Evolutionary conservation across 2,888 invertebrate species (phyloP).

Genomic region (Xylocampa areola): DNA sequence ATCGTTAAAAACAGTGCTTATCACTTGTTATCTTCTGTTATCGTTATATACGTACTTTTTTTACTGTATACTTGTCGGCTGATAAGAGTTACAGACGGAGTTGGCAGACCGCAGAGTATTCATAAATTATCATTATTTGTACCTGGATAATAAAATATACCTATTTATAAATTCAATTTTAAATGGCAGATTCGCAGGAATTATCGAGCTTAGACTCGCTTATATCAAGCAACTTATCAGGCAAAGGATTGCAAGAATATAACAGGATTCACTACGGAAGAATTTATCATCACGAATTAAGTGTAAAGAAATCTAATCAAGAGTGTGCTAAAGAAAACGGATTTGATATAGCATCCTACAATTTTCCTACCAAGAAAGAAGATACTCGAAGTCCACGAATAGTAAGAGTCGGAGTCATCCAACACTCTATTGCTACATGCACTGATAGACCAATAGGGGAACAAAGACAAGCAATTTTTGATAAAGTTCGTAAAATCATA

Average conservation of each 20-base stretch:
- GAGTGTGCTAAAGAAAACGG: conserved; percentile 86
- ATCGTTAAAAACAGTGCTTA: too few relatives aligned
- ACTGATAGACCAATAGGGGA: conserved; percentile 93
- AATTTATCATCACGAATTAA: conserved; percentile 86
- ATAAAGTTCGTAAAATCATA: conserved; percentile 93
- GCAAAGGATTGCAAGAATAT: conserved; percentile 90
- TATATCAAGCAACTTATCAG: conserved; percentile 67
- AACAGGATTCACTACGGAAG: conserved; percentile 95
- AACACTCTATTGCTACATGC: conserved; percentile 94
- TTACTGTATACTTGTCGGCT: too few relatives aligned
- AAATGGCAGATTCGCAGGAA: conserved; percentile 71
- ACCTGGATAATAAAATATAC: too few relatives aligned
- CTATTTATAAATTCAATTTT: neutral
- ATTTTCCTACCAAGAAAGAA: conserved; percentile 92
- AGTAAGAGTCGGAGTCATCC: conserved; percentile 96
- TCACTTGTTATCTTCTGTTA: too few relatives aligned
- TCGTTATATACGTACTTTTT: too few relatives aligned
- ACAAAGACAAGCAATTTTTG: conserved; percentile 94
- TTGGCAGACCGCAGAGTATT: too few relatives aligned
- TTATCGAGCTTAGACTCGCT: conserved; percentile 77
- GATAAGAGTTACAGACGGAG: too few relatives aligned
- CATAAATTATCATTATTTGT: too few relatives aligned
- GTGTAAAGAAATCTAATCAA: conserved; percentile 84
- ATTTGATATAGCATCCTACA: conserved; percentile 94
- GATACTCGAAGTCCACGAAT: conserved; percentile 92